Percentiles rank a stretch among this genome's conserved stretches.
phyloP scores from a whole-genome alignment of 2,888 invertebrate genomes.

The Drosophila tripunctata region DNA sequence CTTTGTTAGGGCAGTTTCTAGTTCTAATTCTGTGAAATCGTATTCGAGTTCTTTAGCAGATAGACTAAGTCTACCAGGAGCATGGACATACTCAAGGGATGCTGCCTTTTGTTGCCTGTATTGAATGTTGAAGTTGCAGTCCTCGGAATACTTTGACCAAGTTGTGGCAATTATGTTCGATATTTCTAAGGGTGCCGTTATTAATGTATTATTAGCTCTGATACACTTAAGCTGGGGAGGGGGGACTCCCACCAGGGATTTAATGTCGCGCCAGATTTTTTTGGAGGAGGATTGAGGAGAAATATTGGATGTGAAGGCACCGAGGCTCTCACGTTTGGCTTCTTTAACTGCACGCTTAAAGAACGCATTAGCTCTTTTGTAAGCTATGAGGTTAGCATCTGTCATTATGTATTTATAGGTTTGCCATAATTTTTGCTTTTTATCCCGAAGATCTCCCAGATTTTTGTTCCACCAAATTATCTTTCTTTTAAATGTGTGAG shows the following conservation, averaged over 20 bases:
- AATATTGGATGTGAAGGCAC: conserved; percentile 24
- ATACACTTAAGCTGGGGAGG: conserved; percentile 11
- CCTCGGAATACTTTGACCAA: conserved; percentile 12
- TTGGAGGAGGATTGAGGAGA: conserved; percentile 20
- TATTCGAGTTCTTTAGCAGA: conserved; percentile 12
- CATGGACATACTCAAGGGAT: conserved; percentile 15
- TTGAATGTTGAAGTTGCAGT: conserved; percentile 17
- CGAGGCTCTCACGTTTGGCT: conserved; percentile 15
- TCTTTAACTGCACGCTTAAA: conserved; percentile 28
- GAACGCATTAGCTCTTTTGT: conserved; percentile 23
- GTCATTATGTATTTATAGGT: conserved; percentile 18
- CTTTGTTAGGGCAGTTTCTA: conserved; percentile 7
- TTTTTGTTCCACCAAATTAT: conserved; percentile 5
- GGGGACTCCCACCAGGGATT: conserved; percentile 16
- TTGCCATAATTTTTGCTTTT: conserved; percentile 12
- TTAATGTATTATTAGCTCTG: conserved; percentile 4
- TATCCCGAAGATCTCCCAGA: conserved; percentile 7
- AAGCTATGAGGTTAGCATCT: conserved; percentile 16
- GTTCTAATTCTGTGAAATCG: conserved; percentile 4
- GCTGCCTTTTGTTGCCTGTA: conserved; percentile 11
- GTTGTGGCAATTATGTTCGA: conserved; percentile 15
- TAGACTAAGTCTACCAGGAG: background rate
- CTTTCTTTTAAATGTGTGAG: conserved; percentile 11
- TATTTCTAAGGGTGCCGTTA: too few species aligned
- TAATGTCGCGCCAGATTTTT: conserved; percentile 27